These are phyloP conservation scores for Ispidina picta DNA, from an alignment of 2,797 vertebrate species.

Conservation along the genomic window DNA sequence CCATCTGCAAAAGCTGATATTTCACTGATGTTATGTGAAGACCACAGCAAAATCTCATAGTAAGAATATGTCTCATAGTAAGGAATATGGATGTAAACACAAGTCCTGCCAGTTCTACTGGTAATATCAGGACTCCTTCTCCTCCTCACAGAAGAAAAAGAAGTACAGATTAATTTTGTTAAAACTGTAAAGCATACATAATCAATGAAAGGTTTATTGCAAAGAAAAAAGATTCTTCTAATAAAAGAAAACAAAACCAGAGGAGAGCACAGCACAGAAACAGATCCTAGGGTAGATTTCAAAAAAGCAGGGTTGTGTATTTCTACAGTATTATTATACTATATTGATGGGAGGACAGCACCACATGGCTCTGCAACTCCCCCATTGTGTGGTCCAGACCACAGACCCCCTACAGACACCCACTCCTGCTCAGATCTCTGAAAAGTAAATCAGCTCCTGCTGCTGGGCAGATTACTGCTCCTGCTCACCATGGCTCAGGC, in stretches of 20 bases:
- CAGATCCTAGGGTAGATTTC: not conserved
- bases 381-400: not conserved
- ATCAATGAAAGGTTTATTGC: not conserved
- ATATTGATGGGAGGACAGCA: not conserved
- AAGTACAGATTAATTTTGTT: not conserved
- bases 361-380: fast-evolving
- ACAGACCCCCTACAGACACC: not conserved
- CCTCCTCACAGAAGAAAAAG: not conserved
- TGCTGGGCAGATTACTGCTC: not conserved
- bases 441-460: not conserved
- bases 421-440: not conserved
- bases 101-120: not conserved
- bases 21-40: not conserved
- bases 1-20: not conserved
- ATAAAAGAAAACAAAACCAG: not conserved
- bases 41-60: not conserved
- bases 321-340: not conserved
- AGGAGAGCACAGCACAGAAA: not conserved
- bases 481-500: not conserved
- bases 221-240: not conserved
- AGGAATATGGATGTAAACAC: not conserved
- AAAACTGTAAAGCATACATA: not conserved
- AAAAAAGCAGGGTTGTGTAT: not conserved
- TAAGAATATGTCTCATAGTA: not conserved
- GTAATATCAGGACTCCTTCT: not conserved